Base-by-base conservation (phyloP, 2,113 vertebrate species). In the Coryphaenoides rupestris region DNA sequence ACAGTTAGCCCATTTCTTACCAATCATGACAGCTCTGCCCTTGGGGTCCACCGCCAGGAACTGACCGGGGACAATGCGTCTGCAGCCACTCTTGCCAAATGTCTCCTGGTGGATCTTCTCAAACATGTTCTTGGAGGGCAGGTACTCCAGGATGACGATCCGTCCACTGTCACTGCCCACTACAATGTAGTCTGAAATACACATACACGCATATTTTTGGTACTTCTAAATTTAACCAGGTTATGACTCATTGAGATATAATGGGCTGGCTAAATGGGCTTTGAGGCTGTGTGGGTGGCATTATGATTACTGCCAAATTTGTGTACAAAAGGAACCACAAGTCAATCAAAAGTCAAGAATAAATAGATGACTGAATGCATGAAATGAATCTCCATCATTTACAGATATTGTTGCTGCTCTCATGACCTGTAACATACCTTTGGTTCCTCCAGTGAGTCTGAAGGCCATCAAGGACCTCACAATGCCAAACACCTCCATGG, bases 31-130 rank as follows among this genome's bases (percentile, higher is more conserved):
- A 0, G 97, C 96, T 2, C 97, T 90, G 68, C 97, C 97, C 84
- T 99, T 99, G 0, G 97, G 96, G 69, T 99, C 97, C 2, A 99
- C 97, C 45, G 96, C 97, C 75, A 99, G 84, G 75, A 96, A 99
- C 79, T 99, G 97, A 21, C 97, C 97, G 0, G 97, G 97, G 21
- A 99, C 96, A 0, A 99, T 98, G n/a, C 97, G 93, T n/a, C 96
- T 90, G 66, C 97, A 99, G 0, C 97, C 97, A 0, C 96, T 99
- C 85, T 99, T 99, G 66, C 97, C 97, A 68, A 98, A 99, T 0
- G 97, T 99, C 74, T 99, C 97, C 86, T 99, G 97, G 61, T 99
- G 97, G 62, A 99, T 95, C 84, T 99, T 99, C 84, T 99, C 97
- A 82, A 99, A 98, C 76, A 96, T 92, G 28, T 99, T 99, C 80